Evolutionary conservation across 1,140 invertebrate genomes (phyloP), one percentile per base, ranked within the genome.

Genomic region (Stegodyphus mimosarum): DNA sequence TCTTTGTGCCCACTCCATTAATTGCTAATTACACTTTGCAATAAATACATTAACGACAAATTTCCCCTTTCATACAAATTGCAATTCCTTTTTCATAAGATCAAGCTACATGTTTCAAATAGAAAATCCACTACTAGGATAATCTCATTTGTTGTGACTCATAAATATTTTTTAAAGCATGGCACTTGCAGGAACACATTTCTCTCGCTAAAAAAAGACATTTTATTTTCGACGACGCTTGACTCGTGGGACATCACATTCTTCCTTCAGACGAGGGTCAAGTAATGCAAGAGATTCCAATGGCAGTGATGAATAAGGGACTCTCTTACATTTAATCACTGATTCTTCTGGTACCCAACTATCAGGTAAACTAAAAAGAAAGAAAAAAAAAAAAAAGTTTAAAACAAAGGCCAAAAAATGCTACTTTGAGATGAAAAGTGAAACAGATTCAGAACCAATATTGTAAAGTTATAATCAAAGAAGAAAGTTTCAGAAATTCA

Each of bases 131-230:
- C 17, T 67, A 18, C 7, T 67, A 67, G 17, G 6, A 18, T 6
- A 17, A 67, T 13, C n/a, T 67, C 64, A 67, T 7, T n/a, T 17
- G 64, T 15, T 60, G 15, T 60, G 9, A 18, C 33, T 33, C 9
- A 67, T 67, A 67, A 67, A 18, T 67, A 7, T 67, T 17, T n/a
- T 55, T 55, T 83, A 33, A 83, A 67, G 71, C 80, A 84, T 84
- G 81, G 81, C 81, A 84, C 81, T 84, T 84, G 73, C 81, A 84
- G 81, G 81, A 84, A 84, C 81, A 84, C 76, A 6, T 75, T 74
- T 84, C 72, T 84, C 73, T 84, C 74, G 60, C 51, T 10, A 51
- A 73, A n/a, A 53, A 69, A 76, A 69, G 5, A 50, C 6, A 50
- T 18, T 63, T 84, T 73, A 84, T 73, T 84, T 84, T 55, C 81